Conservation (phyloP, 2,888 invertebrate genomes). For the Orthosia cruda region DNA sequence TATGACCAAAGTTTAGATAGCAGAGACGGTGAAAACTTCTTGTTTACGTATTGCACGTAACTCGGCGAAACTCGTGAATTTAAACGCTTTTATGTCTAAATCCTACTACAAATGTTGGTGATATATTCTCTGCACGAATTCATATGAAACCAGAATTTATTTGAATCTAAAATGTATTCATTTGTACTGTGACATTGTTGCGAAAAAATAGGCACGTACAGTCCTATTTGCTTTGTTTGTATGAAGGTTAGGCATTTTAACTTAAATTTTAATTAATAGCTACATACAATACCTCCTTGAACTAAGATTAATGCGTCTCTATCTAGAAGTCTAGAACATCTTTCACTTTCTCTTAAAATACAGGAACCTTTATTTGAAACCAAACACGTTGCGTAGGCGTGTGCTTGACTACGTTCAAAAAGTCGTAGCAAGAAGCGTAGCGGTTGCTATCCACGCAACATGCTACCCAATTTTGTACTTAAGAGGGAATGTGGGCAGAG, state of each 20-base stretch:
- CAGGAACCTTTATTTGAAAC: background rate
- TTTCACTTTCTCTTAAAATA: background rate
- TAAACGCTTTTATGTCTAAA: conserved; percentile 51
- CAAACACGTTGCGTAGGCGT: background rate
- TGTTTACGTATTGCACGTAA: conserved; percentile 64
- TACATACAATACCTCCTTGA: background rate
- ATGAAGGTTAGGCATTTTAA: background rate
- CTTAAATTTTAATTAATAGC: background rate
- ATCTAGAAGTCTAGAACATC: background rate
- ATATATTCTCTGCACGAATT: conserved; percentile 46
- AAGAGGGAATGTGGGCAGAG: background rate
- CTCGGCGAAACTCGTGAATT: conserved; percentile 63
- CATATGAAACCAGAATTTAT: conserved; percentile 31
- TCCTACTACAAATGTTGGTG: conserved; percentile 39
- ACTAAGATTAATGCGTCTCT: background rate
- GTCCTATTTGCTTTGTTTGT: background rate
- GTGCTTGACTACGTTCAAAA: background rate
- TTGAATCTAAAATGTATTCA: conserved; percentile 19
- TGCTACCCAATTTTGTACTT: background rate
- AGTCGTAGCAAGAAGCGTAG: background rate
- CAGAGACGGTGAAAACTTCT: conserved; percentile 66
- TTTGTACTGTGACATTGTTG: conserved; percentile 6
- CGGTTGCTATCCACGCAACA: background rate
- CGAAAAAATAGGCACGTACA: background rate
- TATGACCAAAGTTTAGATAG: conserved; percentile 71